Evolutionary conservation across 2,113 vertebrate genomes (phyloP).

Genomic region (Pelmatolapia mariae): DNA sequence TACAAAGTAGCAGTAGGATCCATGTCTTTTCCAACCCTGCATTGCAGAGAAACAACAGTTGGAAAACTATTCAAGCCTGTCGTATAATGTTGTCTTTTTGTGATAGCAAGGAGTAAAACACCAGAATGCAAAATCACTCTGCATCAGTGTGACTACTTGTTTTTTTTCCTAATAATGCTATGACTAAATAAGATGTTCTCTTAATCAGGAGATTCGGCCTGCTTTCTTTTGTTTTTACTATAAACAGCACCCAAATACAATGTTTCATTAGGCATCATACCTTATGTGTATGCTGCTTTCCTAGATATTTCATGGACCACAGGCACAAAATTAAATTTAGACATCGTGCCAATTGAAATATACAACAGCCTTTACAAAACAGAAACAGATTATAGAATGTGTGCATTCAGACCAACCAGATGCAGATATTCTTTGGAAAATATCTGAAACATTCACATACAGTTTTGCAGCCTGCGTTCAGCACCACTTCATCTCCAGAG

Average conservation of each 20-base stretch:
- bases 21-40: constrained; percentile 87
- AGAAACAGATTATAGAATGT: background rate
- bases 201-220: background rate
- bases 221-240: background rate
- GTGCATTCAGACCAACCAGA: background rate
- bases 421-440: background rate
- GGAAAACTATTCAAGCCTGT: background rate
- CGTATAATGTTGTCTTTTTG: background rate
- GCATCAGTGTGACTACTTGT: background rate
- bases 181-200: background rate
- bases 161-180: background rate
- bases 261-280: background rate
- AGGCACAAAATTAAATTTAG: background rate
- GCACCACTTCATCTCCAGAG: constrained; percentile 35
- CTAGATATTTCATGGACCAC: background rate
- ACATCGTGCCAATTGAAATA: background rate
- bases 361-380: background rate
- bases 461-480: constrained; percentile 75
- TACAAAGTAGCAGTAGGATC: constrained; percentile 84
- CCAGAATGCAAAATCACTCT: background rate
- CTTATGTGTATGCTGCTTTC: background rate
- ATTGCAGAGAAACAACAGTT: background rate
- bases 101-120: background rate
- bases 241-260: background rate
- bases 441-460: constrained; percentile 63